Percentiles rank a stretch among this genome's conserved stretches.
Conservation (phyloP, 1,140 invertebrate species). For the Lucilia sericata region DNA sequence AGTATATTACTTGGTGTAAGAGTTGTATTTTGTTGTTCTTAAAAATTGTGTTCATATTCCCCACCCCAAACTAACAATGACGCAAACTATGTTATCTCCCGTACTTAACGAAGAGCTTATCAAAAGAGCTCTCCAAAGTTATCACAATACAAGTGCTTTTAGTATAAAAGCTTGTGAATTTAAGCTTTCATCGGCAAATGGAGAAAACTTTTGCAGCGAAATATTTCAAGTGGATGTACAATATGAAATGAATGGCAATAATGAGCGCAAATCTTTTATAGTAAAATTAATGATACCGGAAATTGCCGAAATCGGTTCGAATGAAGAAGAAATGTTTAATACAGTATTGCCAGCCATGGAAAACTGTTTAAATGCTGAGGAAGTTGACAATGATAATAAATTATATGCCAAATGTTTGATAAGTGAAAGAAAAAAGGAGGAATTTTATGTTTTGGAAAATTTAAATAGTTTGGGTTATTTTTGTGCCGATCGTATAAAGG, state of each 20-base stretch:
- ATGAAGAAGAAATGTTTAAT: slow-evolving; percentile 54
- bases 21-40: not conserved
- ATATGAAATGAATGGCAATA: slow-evolving; percentile 49
- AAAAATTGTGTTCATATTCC: not conserved
- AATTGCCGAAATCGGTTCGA: slow-evolving; percentile 53
- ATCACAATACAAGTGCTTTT: slow-evolving; percentile 5
- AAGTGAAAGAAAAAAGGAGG: not conserved
- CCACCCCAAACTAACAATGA: not conserved
- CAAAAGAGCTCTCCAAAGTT: not conserved
- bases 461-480: slow-evolving; percentile 27
- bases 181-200: slow-evolving; percentile 34
- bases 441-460: slow-evolving; percentile 32
- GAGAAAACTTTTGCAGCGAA: slow-evolving; percentile 48
- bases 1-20: not conserved
- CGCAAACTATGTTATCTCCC: not conserved
- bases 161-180: slow-evolving; percentile 32
- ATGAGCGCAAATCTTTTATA: slow-evolving; percentile 50
- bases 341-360: slow-evolving; percentile 54
- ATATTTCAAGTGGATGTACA: slow-evolving; percentile 52
- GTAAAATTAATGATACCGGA: slow-evolving; percentile 55
- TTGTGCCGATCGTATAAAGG: slow-evolving; percentile 50
- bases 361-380: slow-evolving; percentile 45
- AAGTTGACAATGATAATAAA: slow-evolving; percentile 22
- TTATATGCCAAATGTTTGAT: slow-evolving; percentile 52
- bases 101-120: slow-evolving; percentile 12